phyloP scores from a whole-genome alignment of 2,113 vertebrate genomes.

The Sylvicapra grimmia region DNA sequence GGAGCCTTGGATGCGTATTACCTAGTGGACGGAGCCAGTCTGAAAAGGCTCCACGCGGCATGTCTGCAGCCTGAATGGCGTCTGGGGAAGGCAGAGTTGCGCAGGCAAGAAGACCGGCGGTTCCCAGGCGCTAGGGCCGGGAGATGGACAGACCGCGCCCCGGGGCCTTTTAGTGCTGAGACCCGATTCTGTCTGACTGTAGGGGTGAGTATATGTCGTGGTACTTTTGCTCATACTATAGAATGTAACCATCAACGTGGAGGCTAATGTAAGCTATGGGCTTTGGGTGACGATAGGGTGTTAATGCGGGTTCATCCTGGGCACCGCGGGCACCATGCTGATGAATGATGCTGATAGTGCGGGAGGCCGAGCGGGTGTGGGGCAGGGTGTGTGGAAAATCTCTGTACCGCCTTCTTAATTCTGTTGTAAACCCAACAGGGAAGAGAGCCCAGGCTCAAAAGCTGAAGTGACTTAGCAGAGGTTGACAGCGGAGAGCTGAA shows the following conservation, averaged over 20 bases:
- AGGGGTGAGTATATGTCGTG: background rate
- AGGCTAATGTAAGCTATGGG: background rate
- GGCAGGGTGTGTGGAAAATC: background rate
- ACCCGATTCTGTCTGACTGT: background rate
- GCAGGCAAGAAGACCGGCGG: background rate
- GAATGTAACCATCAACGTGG: background rate
- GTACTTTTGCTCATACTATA: background rate
- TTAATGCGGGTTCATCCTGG: background rate
- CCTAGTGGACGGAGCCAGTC: background rate
- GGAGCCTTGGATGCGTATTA: fast-evolving
- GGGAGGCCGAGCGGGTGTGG: background rate
- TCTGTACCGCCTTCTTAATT: background rate
- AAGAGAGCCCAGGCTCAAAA: background rate
- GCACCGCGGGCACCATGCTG: background rate
- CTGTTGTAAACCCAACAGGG: background rate
- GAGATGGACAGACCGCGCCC: too few relatives aligned
- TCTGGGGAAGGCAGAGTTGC: background rate
- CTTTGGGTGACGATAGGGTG: background rate
- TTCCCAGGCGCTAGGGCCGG: background rate
- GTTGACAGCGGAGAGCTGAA: background rate
- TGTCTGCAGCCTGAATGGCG: background rate
- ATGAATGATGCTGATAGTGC: background rate
- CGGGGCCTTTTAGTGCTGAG: background rate
- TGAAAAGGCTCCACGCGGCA: background rate
- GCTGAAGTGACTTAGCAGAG: background rate